Conservation (phyloP, 2,888 invertebrate genomes). For the Ophonus ardosiacus region DNA sequence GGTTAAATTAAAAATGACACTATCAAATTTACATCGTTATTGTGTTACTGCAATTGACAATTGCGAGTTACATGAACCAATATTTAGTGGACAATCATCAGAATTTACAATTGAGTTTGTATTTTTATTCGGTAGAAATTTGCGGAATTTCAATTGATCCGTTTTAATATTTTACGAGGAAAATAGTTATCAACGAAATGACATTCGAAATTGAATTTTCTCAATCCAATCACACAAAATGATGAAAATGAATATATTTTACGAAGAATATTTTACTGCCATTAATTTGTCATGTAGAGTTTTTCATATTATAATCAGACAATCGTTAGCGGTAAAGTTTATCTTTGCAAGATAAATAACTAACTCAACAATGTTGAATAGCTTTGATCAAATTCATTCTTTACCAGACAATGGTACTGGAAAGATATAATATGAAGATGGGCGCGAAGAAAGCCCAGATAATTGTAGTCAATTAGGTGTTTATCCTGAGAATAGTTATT, state of each 20-base stretch:
- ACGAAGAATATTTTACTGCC: neutral
- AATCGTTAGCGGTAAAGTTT: neutral
- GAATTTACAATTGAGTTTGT: slow-evolving; percentile 1
- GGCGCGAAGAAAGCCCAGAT: no score
- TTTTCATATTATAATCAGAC: neutral
- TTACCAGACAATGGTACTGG: no score
- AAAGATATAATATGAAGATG: no score
- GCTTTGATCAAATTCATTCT: no score
- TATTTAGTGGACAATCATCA: slow-evolving; percentile 6
- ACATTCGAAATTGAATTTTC: neutral
- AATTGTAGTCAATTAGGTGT: no score
- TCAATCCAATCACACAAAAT: neutral
- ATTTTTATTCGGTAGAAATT: neutral
- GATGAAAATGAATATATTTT: neutral
- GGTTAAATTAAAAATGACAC: slow-evolving; percentile 2
- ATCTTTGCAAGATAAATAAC: no score
- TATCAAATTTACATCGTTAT: slow-evolving; percentile 5
- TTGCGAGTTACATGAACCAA: neutral
- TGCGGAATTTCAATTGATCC: neutral
- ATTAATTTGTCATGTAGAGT: neutral
- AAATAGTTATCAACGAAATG: neutral
- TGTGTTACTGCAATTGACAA: slow-evolving; percentile 1
- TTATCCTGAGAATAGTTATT: no score
- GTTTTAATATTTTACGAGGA: slow-evolving; percentile 8
- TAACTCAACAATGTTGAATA: no score